Percentiles rank a stretch among this genome's conserved stretches.
Conservation (phyloP, 2,888 invertebrate species). For the Colostygia pectinataria region DNA sequence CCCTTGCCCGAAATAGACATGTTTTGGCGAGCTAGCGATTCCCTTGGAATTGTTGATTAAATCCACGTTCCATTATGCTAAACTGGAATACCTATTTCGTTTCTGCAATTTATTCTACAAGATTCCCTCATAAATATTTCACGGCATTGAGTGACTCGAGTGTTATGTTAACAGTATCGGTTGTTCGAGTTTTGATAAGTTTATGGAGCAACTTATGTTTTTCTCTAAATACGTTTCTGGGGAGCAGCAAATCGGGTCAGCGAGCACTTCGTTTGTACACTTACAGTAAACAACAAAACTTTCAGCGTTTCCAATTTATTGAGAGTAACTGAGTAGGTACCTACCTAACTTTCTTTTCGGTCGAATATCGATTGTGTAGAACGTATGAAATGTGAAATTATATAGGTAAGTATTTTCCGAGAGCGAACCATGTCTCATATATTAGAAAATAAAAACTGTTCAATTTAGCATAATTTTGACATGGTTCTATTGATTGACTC, state of each 20-base stretch:
- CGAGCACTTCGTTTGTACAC: conserved; percentile 12
- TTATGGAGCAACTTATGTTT: conserved; percentile 12
- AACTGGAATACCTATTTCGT: conserved; percentile 26
- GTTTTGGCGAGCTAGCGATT: conserved; percentile 27
- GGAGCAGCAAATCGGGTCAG: conserved; percentile 7
- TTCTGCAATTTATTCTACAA: conserved; percentile 20
- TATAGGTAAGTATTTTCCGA: conserved; percentile 5
- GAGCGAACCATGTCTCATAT: no score
- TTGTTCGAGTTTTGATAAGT: conserved; percentile 12
- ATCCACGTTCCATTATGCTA: conserved; percentile 26
- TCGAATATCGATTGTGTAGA: conserved; percentile 3
- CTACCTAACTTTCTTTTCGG: neutral
- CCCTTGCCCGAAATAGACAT: conserved; percentile 33
- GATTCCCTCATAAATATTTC: conserved; percentile 23
- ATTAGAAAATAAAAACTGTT: no score
- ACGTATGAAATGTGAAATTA: conserved; percentile 1
- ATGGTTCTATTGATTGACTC: no score
- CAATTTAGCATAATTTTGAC: no score
- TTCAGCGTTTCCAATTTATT: conserved; percentile 14
- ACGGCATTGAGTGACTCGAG: conserved; percentile 9
- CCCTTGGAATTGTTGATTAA: conserved; percentile 29
- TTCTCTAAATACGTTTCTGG: conserved; percentile 13
- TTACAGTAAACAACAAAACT: conserved; percentile 16
- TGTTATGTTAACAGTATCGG: conserved; percentile 19
- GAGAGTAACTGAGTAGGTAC: conserved; percentile 3